Evolutionary conservation across 2,888 invertebrate species (phyloP).

Genomic region (Panopea generosa): DNA sequence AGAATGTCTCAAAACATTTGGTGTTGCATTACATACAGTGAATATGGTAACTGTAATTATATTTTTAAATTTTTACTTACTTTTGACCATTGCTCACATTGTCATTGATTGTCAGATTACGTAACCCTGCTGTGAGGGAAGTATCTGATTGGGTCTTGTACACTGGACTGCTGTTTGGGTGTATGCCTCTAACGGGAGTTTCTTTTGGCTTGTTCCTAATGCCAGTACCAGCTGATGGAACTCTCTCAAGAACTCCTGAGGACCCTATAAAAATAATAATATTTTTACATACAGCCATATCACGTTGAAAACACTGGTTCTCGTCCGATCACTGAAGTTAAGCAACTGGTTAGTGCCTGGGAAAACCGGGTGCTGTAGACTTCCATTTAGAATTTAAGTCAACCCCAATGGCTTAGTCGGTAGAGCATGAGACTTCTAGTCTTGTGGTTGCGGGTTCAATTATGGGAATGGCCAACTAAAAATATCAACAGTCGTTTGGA

Average conservation of each 20-base stretch:
- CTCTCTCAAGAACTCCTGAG: slow-evolving; percentile 57
- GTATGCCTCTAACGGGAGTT: slow-evolving; percentile 61
- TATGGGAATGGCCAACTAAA: too few relatives aligned
- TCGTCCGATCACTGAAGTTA: too few relatives aligned
- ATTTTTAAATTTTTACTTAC: slow-evolving; percentile 22
- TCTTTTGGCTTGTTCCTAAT: slow-evolving; percentile 45
- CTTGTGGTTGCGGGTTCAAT: too few relatives aligned
- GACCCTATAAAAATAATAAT: slow-evolving; percentile 39
- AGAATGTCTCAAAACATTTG: too few relatives aligned
- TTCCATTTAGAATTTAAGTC: too few relatives aligned
- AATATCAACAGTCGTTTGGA: too few relatives aligned
- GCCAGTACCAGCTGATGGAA: slow-evolving; percentile 58
- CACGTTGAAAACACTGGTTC: background rate
- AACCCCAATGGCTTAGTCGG: too few relatives aligned
- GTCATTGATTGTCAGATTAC: slow-evolving; percentile 61
- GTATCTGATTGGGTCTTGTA: slow-evolving; percentile 76
- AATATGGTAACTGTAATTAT: slow-evolving; percentile 31
- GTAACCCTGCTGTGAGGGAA: slow-evolving; percentile 63
- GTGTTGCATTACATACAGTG: too few relatives aligned
- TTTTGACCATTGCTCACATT: too few relatives aligned
- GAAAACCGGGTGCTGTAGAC: too few relatives aligned
- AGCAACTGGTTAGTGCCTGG: too few relatives aligned
- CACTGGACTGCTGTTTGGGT: slow-evolving; percentile 73
- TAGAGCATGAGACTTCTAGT: too few relatives aligned
- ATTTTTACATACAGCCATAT: background rate